phyloP scores from a whole-genome alignment of 2,113 vertebrate genomes.

The Lophura nycthemera region DNA sequence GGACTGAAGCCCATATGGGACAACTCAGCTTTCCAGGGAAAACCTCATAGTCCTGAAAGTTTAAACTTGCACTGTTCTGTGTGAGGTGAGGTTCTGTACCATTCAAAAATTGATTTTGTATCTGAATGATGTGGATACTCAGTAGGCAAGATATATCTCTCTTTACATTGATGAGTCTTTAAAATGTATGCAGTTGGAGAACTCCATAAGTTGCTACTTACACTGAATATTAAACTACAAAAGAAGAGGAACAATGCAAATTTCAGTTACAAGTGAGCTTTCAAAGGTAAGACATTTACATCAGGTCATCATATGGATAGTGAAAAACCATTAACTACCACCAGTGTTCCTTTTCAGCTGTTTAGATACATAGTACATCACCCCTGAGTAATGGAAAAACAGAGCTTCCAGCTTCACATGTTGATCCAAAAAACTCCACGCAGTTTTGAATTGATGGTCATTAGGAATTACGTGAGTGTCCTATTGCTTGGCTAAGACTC shows the following conservation, averaged over 20 bases:
- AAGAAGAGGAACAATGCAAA: neutral
- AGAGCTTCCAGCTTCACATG: neutral
- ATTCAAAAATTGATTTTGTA: neutral
- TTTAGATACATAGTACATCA: neutral
- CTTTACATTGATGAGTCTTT: neutral
- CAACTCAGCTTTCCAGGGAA: neutral
- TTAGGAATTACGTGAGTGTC: neutral
- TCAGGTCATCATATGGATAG: neutral
- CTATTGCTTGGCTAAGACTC: neutral
- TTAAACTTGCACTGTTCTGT: neutral
- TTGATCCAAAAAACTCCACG: neutral
- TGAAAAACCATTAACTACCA: neutral
- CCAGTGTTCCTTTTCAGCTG: neutral
- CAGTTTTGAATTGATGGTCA: fast-evolving
- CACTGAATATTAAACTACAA: neutral
- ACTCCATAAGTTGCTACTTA: neutral
- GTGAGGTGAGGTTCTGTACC: neutral
- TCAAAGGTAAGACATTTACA: neutral
- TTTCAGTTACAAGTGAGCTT: constrained; percentile 1
- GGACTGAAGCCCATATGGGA: neutral
- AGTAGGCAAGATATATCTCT: neutral
- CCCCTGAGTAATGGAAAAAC: neutral
- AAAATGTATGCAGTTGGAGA: neutral
- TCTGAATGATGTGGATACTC: neutral
- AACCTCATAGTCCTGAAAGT: neutral